Base-by-base conservation (phyloP, 2,113 vertebrate species). In the Enhydra lutris region DNA sequence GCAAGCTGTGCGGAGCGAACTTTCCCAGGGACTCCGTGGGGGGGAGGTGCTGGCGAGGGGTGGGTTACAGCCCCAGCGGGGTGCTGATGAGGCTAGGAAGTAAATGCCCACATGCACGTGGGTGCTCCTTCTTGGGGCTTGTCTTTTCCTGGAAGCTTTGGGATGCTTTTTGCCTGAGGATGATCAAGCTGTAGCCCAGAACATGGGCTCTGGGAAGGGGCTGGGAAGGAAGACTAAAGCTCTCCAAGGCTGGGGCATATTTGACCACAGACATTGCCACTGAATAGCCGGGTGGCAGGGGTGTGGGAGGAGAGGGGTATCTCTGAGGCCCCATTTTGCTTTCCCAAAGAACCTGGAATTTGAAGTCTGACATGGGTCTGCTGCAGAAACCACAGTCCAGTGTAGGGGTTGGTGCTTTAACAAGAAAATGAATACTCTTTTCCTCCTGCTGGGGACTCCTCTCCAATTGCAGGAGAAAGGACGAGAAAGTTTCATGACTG, bases 1-100 rank as follows among this genome's bases (percentile, higher is more conserved):
- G 85, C 76, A 94, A 85, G 91, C 93, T 50, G 47, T 29, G 83
- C 15, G 5, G 4, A 91, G 59, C 57, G 63, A 78, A 65, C 18
- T 36, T 39, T 81, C 84, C 73, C 34, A 17, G 97, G 88, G 45
- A 57, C 87, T 86, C 39, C 15, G 52, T 84, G 18, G 45, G 15
- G 2, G 42, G 2, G 50, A 52, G 14, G 3, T 7, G 10, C 36
- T 92, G 80, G 34, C 0, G 0, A 26, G 73, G 34, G 29, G 63
- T 29, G 13, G 6, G 47, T 36, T 36, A 0, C 1, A 1, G 52
- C 80, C 52, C 24, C n/a, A 17, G 52, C 36, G 52, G 20, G 39
- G 47, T 50, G 55, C 86, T 82, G 8, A 14, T 42, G 26, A 74
- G 47, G 15, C 45, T 55, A 26, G 67, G 84, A 89, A 92, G 71